phyloP scores from a whole-genome alignment of 2,113 vertebrate genomes.

The Chauna torquata region DNA sequence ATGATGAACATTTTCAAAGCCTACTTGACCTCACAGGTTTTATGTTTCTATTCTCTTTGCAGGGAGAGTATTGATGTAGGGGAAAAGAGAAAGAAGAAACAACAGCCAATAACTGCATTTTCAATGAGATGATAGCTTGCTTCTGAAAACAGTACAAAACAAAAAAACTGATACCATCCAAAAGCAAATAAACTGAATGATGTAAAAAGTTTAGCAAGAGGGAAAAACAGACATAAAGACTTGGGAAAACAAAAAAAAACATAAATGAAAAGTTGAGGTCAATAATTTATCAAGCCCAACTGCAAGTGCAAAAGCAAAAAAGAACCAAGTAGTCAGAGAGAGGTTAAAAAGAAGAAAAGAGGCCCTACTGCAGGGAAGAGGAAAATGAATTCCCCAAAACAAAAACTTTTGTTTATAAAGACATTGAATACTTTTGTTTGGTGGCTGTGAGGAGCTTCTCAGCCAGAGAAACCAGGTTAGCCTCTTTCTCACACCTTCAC shows the following conservation, averaged over 20 bases:
- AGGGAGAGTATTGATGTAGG: constrained; percentile 52
- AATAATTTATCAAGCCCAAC: constrained; percentile 50
- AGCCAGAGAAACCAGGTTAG: neutral
- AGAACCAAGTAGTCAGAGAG: neutral
- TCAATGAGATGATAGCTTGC: constrained; percentile 42
- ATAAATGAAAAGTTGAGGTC: neutral
- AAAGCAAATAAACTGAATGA: constrained; percentile 49
- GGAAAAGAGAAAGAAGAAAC: constrained; percentile 32
- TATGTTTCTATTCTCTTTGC: constrained; percentile 36
- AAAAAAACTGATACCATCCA: constrained; percentile 13
- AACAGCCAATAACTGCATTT: constrained; percentile 56
- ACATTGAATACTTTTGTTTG: neutral
- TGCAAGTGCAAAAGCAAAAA: constrained; percentile 8
- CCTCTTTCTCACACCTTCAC: neutral
- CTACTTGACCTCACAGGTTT: constrained; percentile 53
- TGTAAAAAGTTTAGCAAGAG: constrained; percentile 18
- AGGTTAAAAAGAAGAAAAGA: constrained; percentile 2
- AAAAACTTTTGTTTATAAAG: neutral
- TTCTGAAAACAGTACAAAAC: constrained; percentile 56
- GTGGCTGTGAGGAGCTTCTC: neutral
- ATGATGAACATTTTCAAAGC: constrained; percentile 55
- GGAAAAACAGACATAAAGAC: constrained; percentile 6
- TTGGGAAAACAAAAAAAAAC: neutral
- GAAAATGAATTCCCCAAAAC: neutral
- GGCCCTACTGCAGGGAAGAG: neutral